These are phyloP conservation scores for Catocala sponsa DNA, from an alignment of 2,888 invertebrate species.

Conservation along the genomic window DNA sequence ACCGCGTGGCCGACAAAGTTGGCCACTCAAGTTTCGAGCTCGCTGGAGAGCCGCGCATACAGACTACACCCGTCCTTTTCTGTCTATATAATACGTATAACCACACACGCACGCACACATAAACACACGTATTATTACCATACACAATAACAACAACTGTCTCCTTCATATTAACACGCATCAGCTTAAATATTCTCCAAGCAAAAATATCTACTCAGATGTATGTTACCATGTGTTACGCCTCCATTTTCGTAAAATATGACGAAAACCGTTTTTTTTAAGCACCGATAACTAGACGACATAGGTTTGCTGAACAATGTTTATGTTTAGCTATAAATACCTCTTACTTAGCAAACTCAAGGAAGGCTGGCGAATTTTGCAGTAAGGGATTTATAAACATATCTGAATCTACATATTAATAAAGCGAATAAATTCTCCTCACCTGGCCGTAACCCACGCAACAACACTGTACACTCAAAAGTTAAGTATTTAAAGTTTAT, in stretches of 20 bases:
- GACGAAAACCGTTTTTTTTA: no score
- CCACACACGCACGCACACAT: slow-evolving; percentile 19
- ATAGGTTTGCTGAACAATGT: slow-evolving; percentile 17
- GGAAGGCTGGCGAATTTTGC: slow-evolving; percentile 31
- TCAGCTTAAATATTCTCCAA: background rate
- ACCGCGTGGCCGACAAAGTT: slow-evolving; percentile 80
- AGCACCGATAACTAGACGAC: no score
- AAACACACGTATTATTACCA: slow-evolving; percentile 13
- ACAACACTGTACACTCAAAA: slow-evolving; percentile 49
- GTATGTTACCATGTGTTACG: no score
- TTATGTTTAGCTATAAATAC: slow-evolving; percentile 37
- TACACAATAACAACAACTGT: background rate
- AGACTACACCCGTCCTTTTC: slow-evolving; percentile 49
- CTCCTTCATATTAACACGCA: background rate
- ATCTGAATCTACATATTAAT: slow-evolving; percentile 47
- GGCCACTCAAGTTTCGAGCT: slow-evolving; percentile 80
- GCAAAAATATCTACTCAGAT: no score
- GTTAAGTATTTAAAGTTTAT: slow-evolving; percentile 50
- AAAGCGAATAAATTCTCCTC: slow-evolving; percentile 51
- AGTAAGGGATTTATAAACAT: slow-evolving; percentile 43
- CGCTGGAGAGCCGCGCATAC: slow-evolving; percentile 59
- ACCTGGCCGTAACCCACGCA: slow-evolving; percentile 44
- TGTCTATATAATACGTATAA: slow-evolving; percentile 48
- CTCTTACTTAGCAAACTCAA: slow-evolving; percentile 29
- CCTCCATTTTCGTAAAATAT: no score